Conservation (phyloP, 2,888 invertebrate genomes). For the Graphium colonna region DNA sequence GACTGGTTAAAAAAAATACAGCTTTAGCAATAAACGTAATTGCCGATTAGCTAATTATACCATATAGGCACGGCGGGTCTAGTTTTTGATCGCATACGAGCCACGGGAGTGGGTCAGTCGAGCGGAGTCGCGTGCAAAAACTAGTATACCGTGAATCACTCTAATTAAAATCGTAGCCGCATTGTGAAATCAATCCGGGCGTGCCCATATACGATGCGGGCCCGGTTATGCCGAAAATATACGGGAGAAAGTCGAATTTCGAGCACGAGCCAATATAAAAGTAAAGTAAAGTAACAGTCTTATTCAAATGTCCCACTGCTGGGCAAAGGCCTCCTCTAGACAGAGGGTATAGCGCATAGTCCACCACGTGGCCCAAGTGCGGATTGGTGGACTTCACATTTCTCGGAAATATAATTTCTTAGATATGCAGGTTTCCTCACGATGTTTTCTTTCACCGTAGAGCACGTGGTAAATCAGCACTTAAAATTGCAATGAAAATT, state of each 20-base stretch:
- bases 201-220: conserved; percentile 2
- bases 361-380: too few species aligned
- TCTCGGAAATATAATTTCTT: too few species aligned
- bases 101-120: neutral
- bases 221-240: conserved; percentile 21
- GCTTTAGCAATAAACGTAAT: neutral
- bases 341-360: too few species aligned
- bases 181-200: conserved; percentile 13
- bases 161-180: conserved; percentile 17
- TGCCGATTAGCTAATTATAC: neutral
- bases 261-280: neutral
- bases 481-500: too few species aligned
- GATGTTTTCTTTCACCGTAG: too few species aligned
- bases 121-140: conserved; percentile 4
- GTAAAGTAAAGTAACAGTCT: neutral
- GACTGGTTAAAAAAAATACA: neutral
- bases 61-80: neutral
- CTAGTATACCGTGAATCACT: neutral
- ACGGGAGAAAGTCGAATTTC: conserved; percentile 11
- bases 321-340: too few species aligned
- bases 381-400: too few species aligned
- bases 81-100: neutral
- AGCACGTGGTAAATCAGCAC: too few species aligned
- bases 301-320: neutral
- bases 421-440: too few species aligned